Evolutionary conservation across 2,113 vertebrate genomes (phyloP), one percentile per base, ranked within the genome.

Genomic region (Hiodon tergisus): DNA sequence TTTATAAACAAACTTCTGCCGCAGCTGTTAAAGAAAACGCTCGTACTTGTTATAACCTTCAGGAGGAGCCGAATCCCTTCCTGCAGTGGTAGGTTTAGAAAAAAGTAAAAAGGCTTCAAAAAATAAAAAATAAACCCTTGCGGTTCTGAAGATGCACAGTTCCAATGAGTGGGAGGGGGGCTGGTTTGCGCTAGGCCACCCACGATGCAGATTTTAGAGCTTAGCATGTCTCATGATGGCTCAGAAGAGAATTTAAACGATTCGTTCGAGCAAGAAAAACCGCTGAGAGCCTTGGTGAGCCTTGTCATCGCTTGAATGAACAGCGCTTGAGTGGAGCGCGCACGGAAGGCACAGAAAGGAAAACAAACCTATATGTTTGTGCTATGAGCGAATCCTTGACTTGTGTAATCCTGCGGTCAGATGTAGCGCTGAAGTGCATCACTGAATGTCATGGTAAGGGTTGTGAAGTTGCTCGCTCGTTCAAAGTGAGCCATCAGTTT

Each of bases 1-100:
- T 77, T 63, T 70, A 47, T 73, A 72, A 53, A 72, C 57, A 77
- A 53, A 55, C 13, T 4, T 72, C 8, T 53, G 70, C 69, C 14
- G 58, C 16, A 54, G 51, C n/a, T 58, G 14, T 70, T 69, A 16
- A 11, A 53, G 67, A 47, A 17, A 63, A 31, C 31, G 13, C 31
- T 46, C n/a, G 6, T 57, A 55, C 17, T 55, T 31, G 16, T 54
- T 4, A 48, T 50, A 3, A 0, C 3, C 10, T 68, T 68, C 67
- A 52, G 52, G 14, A 31, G 60, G 16, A 16, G 6, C 13, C 14
- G 31, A 31, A 31, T 31, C 31, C 31, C 31, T 31, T 31, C 31
- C 31, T 31, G 31, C 31, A 31, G 31, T 31, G 31, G 31, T 31
- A 31, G 31, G 62, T 74, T 57, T 65, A 46, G 61, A 62, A 74